phyloP scores from a whole-genome alignment of 2,888 invertebrate genomes.

The Amblyjoppa fuscipennis region DNA sequence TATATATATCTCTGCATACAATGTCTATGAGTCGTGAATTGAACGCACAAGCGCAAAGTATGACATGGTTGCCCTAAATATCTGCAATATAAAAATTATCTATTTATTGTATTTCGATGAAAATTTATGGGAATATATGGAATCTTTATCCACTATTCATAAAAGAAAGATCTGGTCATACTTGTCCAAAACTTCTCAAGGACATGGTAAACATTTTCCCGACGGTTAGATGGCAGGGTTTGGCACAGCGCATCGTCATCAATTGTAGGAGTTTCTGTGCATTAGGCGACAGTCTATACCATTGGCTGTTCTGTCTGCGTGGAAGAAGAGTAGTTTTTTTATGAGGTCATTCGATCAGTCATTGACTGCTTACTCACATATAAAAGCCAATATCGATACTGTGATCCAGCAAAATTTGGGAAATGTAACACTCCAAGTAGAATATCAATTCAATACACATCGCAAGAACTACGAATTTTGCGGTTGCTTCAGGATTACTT shows the following conservation, averaged over 20 bases:
- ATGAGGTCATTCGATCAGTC: background rate
- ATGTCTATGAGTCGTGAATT: background rate
- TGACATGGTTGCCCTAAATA: background rate
- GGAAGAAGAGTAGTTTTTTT: background rate
- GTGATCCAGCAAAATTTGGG: constrained; percentile 11
- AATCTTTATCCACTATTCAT: background rate
- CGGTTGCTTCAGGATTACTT: background rate
- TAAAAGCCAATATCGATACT: constrained; percentile 8
- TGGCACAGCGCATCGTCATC: constrained; percentile 6
- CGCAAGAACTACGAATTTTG: background rate
- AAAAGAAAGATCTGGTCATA: background rate
- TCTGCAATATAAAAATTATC: background rate
- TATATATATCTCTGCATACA: too few relatives aligned
- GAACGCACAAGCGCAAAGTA: background rate
- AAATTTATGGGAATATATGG: too few relatives aligned
- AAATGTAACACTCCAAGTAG: background rate
- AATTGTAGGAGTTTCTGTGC: constrained; percentile 2
- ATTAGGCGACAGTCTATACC: constrained; percentile 2
- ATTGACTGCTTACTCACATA: background rate
- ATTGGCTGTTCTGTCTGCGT: background rate
- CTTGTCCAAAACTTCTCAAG: background rate
- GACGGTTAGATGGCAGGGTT: background rate
- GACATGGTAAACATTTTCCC: background rate
- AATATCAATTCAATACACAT: background rate
- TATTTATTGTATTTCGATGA: too few relatives aligned